phyloP scores from a whole-genome alignment of 2,888 invertebrate species.

The Nasonovia ribisnigri region DNA sequence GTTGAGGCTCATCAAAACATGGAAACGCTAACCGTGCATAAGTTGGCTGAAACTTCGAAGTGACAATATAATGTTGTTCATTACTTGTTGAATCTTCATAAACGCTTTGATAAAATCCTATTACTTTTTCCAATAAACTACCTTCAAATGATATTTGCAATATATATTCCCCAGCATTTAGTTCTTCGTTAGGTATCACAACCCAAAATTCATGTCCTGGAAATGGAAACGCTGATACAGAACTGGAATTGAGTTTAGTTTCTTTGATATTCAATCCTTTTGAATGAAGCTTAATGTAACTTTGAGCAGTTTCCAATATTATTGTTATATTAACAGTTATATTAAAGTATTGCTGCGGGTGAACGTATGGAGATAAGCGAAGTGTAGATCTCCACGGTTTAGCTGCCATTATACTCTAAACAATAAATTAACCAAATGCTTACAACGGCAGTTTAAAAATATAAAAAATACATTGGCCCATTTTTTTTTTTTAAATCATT shows the following conservation, averaged over 20 bases:
- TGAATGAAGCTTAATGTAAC: slow-evolving; percentile 75
- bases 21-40: too few relatives aligned
- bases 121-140: slow-evolving; percentile 71
- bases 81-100: too few relatives aligned
- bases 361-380: slow-evolving; percentile 72
- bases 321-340: slow-evolving; percentile 73
- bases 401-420: slow-evolving; percentile 49
- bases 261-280: slow-evolving; percentile 74
- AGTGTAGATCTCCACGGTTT: slow-evolving; percentile 67
- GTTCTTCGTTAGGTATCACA: slow-evolving; percentile 65
- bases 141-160: slow-evolving; percentile 74
- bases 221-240: slow-evolving; percentile 70
- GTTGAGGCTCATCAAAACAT: too few relatives aligned
- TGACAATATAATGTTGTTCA: too few relatives aligned
- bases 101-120: too few relatives aligned
- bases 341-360: slow-evolving; percentile 79
- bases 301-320: slow-evolving; percentile 71
- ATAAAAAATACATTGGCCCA: too few relatives aligned
- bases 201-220: slow-evolving; percentile 68
- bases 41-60: too few relatives aligned
- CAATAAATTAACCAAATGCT: too few relatives aligned
- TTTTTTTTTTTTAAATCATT: too few relatives aligned
- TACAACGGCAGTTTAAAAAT: too few relatives aligned
- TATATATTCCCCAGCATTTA: slow-evolving; percentile 70
- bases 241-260: slow-evolving; percentile 70